These are phyloP conservation scores for Lepidostoma basale DNA, from an alignment of 1,140 invertebrate genomes.

Conservation along the genomic window DNA sequence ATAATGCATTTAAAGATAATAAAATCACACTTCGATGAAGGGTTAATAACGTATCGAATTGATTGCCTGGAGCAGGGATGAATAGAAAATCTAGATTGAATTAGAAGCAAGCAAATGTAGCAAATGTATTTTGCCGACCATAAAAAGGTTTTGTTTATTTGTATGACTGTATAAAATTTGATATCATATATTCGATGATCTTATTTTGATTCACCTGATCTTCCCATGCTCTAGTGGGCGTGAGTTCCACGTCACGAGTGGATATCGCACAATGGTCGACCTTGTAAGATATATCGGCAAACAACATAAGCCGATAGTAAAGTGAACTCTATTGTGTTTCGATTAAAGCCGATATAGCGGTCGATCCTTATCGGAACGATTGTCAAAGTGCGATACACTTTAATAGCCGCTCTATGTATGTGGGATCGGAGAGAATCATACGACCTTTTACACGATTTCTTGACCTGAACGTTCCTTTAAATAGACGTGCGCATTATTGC, in stretches of 20 bases:
- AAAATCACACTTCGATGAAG: no score
- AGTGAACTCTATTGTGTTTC: slow-evolving; percentile 20
- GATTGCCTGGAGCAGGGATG: no score
- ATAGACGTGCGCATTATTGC: no score
- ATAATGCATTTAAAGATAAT: no score
- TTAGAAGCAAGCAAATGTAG: no score
- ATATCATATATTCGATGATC: no score
- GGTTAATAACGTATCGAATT: no score
- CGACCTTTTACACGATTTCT: not conserved
- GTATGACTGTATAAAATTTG: no score
- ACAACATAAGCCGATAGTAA: slow-evolving; percentile 20
- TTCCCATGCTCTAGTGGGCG: slow-evolving; percentile 1
- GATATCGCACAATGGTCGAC: slow-evolving; percentile 19
- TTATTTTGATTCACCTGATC: no score
- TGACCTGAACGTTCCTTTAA: not conserved
- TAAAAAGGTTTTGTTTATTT: no score
- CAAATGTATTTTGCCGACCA: no score
- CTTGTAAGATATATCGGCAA: slow-evolving; percentile 21
- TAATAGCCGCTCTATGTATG: slow-evolving; percentile 13
- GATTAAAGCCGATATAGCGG: slow-evolving; percentile 15
- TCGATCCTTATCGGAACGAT: slow-evolving; percentile 18
- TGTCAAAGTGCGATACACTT: slow-evolving; percentile 25
- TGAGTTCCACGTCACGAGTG: slow-evolving; percentile 7
- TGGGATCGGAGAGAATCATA: not conserved
- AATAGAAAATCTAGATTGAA: no score